These are phyloP conservation scores for Apotomis betuletana DNA, from an alignment of 2,888 invertebrate species.

Conservation along the genomic window DNA sequence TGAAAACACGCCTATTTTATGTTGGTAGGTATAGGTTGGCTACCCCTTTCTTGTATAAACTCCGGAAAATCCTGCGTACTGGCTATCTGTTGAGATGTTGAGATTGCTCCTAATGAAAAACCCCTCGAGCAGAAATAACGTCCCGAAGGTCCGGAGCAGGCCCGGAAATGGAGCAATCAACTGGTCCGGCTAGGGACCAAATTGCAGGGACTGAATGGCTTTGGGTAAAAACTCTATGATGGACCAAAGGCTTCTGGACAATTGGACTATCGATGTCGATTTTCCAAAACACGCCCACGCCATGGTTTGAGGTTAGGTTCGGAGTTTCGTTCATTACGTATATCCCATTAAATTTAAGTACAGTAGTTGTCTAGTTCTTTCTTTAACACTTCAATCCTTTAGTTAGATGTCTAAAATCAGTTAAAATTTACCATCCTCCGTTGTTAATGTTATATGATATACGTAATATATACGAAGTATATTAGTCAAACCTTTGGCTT, in stretches of 20 bases:
- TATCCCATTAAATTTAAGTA: not conserved
- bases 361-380: not conserved
- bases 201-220: slow-evolving; percentile 21
- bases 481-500: too few relatives aligned
- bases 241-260: slow-evolving; percentile 5
- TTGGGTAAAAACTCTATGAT: not conserved
- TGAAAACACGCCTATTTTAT: too few relatives aligned
- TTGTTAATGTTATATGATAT: too few relatives aligned
- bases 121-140: slow-evolving; percentile 17
- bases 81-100: slow-evolving; percentile 7
- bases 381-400: too few relatives aligned
- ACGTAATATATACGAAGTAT: too few relatives aligned
- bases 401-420: too few relatives aligned
- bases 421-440: too few relatives aligned
- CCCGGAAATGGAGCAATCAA: slow-evolving; percentile 23
- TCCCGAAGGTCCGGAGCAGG: slow-evolving; percentile 5
- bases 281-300: not conserved
- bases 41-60: not conserved
- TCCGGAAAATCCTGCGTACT: not conserved
- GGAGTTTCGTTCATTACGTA: not conserved
- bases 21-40: not conserved
- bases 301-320: too few relatives aligned
- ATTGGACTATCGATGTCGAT: slow-evolving; percentile 3
- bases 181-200: slow-evolving; percentile 17
- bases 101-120: slow-evolving; percentile 21